Evolutionary conservation across 2,888 invertebrate genomes (phyloP).

Genomic region (Resseliella maxima): DNA sequence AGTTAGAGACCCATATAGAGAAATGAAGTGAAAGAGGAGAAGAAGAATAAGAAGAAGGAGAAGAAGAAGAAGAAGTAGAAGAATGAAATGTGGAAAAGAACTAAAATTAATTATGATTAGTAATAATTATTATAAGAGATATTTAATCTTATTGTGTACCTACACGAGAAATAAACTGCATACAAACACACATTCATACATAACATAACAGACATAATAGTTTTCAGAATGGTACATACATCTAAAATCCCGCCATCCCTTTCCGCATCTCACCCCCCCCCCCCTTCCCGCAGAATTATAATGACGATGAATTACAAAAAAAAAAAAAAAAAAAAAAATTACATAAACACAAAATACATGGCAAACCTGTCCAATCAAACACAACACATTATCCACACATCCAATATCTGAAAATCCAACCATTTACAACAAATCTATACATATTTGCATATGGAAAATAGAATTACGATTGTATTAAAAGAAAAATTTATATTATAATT

Average conservation of each 20-base stretch:
- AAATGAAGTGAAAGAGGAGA: no score
- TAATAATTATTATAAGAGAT: slow-evolving; percentile 32
- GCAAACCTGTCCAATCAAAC: neutral
- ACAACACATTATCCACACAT: neutral
- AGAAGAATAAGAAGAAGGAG: neutral
- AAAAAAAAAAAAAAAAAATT: no score
- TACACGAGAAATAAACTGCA: slow-evolving; percentile 37
- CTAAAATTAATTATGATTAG: slow-evolving; percentile 29
- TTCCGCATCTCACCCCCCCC: no score
- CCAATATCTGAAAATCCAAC: neutral
- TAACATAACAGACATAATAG: slow-evolving; percentile 48
- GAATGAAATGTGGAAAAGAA: neutral
- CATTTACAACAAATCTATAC: slow-evolving; percentile 44
- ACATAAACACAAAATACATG: neutral
- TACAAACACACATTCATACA: slow-evolving; percentile 40
- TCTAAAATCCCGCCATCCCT: no score
- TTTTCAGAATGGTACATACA: neutral
- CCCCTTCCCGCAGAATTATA: no score
- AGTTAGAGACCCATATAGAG: no score
- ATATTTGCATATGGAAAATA: slow-evolving; percentile 48
- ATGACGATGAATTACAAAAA: no score
- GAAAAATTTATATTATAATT: slow-evolving; percentile 22
- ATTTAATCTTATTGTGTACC: slow-evolving; percentile 35
- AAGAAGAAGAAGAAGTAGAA: neutral
- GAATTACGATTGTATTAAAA: slow-evolving; percentile 45